Evolutionary conservation across 1,140 invertebrate genomes (phyloP), one percentile per base, ranked within the genome.

Genomic region (Drosophila funebris): DNA sequence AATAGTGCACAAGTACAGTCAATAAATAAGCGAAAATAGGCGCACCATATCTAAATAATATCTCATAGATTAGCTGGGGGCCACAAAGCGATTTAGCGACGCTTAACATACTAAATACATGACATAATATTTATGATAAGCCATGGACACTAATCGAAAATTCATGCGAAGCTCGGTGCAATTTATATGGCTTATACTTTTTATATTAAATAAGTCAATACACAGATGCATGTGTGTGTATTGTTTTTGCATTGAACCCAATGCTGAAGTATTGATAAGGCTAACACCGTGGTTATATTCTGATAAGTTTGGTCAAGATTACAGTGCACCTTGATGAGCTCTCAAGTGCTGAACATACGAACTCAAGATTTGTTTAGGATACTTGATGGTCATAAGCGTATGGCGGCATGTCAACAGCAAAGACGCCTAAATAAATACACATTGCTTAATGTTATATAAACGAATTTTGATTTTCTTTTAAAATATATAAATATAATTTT

Each of bases 61-160:
- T 52, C 52, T 63, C 70, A 83, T 82, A 78, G 50, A 37, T 44
- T 54, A 37, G 18, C 20, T 37, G 66, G 52, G 52, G 66, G 5
- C 20, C 63, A 81, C 82, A 85, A 85, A 87, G 52, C 78, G 74
- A 62, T 87, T 77, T 64, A 52, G 61, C 33, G 72, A 31, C 44
- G 76, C n/a, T 64, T 79, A 66, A 39, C 16, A 41, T 8, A 8
- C 14, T 24, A 50, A 31, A 16, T 20, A 57, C 18, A 63, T 83
- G 73, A 76, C 73, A 81, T 71, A 74, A 70, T 29, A n/a, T n/a
- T n/a, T n/a, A 6, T 44, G 78, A 78, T 83, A 82, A 78, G 74
- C 37, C 16, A 13, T 9, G 29, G 11, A 20, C 43, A 27, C 36
- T 33, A 33, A 14, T 4, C 48, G 56, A 78, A 72, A 67, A 52